Percentiles rank a stretch among this genome's conserved stretches.
These are phyloP conservation scores for Gonatopus flavifemur DNA, from an alignment of 1,140 invertebrate species.

Conservation along the genomic window DNA sequence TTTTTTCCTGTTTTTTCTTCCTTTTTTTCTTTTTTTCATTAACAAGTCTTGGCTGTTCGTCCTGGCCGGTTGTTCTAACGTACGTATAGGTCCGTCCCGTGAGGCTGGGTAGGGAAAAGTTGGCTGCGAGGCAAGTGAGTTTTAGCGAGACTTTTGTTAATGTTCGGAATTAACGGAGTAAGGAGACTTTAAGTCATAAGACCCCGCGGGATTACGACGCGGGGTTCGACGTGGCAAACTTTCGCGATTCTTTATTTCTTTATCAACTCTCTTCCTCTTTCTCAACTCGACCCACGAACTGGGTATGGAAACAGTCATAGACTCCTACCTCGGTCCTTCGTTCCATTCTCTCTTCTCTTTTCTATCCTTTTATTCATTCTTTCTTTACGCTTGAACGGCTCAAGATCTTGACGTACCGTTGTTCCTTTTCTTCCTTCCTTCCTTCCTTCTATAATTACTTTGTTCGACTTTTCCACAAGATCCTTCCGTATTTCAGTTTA, in stretches of 20 bases:
- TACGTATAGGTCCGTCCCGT: constrained; percentile 36
- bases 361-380: constrained; percentile 3
- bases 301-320: background rate
- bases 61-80: too few species aligned
- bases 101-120: constrained; percentile 39
- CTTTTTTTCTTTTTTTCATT: constrained; percentile 58
- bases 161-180: constrained; percentile 59
- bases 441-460: constrained; percentile 37
- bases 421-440: constrained; percentile 27
- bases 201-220: constrained; percentile 47
- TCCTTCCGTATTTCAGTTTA: background rate
- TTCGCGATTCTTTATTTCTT: constrained; percentile 58
- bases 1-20: too few species aligned
- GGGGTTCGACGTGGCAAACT: constrained; percentile 55
- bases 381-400: constrained; percentile 17
- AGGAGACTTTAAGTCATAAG: constrained; percentile 60
- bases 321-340: constrained; percentile 36
- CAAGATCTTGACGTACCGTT: constrained; percentile 31
- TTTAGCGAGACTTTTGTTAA: constrained; percentile 59
- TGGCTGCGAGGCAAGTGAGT: constrained; percentile 51
- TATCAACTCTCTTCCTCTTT: constrained; percentile 46
- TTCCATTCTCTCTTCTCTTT: constrained; percentile 9
- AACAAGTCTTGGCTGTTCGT: constrained; percentile 52
- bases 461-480: too few species aligned
- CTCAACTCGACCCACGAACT: background rate